Evolutionary conservation across 1,140 invertebrate species (phyloP), one percentile per base, ranked within the genome.

Genomic region (Trinorchestia longiramus): DNA sequence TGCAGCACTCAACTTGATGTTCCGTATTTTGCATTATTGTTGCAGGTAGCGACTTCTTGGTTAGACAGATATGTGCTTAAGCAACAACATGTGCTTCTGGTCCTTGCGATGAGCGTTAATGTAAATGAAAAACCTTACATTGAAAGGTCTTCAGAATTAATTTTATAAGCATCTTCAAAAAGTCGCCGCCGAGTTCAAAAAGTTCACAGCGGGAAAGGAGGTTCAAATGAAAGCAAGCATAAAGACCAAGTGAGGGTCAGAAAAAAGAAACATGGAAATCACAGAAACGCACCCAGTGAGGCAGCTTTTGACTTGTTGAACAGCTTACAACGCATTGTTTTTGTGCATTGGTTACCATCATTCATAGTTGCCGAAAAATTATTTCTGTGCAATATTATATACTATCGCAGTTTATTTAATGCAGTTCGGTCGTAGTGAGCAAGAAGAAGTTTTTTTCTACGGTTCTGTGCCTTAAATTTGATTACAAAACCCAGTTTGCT

Each of bases 391-490:
- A 3, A 3, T 23, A 77, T 77, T 77, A 23, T 77, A 23, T 19
- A 6, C 1, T 77, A 11, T 15, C 28, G 1, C 36, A 36, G 8
- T 19, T 77, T 77, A 36, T 36, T 77, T 3, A 77, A 23, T 23
- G 62, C 62, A 23, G 62, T 36, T 77, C 36, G 11, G 28, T 3
- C 62, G 62, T 77, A 3, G 62, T 77, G 62, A 77, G 28, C 36
- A 28, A 3, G 1, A 77, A 77, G 62, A 77, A 77, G 36, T 3
- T 90, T 90, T 90, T 90, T 41, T 90, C 11, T 41, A 28, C 88
- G 88, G 88, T 90, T 90, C 43, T 94, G 92, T 94, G 92, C 92
- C 92, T 94, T 94, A 94, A 94, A 94, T 45, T 45, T 11, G 47
- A 47, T 36, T n/a, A 11, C 43, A 45, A n/a, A n/a, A 40, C 45